Percentiles rank a stretch among this genome's conserved stretches.
Conservation (phyloP, 1,140 invertebrate species). For the Drosophila setifemur region DNA sequence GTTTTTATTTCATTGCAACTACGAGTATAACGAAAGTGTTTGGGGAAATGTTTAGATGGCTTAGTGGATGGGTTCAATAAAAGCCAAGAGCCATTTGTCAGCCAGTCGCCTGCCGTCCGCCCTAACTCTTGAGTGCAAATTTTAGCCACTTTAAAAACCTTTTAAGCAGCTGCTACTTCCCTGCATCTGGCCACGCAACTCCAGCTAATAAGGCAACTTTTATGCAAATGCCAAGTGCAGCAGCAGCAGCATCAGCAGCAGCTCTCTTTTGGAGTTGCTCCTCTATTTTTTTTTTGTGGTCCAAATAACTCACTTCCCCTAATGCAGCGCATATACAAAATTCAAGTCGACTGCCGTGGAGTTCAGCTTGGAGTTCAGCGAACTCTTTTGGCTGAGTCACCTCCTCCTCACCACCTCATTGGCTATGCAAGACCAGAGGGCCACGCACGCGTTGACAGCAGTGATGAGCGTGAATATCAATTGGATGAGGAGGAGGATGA, state of each 20-base stretch:
- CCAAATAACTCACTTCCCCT: slow-evolving; percentile 35
- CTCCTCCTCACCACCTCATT: slow-evolving; percentile 38
- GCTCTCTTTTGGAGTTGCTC: not conserved
- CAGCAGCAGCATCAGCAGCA: slow-evolving; percentile 2
- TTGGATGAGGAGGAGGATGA: slow-evolving; percentile 2
- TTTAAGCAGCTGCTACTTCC: slow-evolving; percentile 64
- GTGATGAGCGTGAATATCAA: slow-evolving; percentile 59
- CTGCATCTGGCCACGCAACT: slow-evolving; percentile 40
- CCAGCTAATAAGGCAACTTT: slow-evolving; percentile 73
- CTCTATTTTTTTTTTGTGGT: slow-evolving; percentile 6
- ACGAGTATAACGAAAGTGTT: slow-evolving; percentile 15
- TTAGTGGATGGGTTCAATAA: slow-evolving; percentile 33
- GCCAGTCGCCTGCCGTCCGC: not conserved
- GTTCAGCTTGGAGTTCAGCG: slow-evolving; percentile 52
- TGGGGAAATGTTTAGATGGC: not conserved
- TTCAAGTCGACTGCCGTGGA: not conserved
- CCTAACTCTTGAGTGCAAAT: slow-evolving; percentile 12
- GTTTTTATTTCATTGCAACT: slow-evolving; percentile 44
- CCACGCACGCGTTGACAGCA: slow-evolving; percentile 67
- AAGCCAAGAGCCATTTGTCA: slow-evolving; percentile 38
- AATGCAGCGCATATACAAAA: slow-evolving; percentile 5
- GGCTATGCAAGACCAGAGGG: slow-evolving; percentile 63
- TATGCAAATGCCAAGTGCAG: slow-evolving; percentile 66
- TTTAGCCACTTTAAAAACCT: slow-evolving; percentile 60
- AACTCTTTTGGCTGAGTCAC: slow-evolving; percentile 66